Evolutionary conservation across 2,888 invertebrate species (phyloP), one percentile per base, ranked within the genome.

Genomic region (Ennomos fuscantarius): DNA sequence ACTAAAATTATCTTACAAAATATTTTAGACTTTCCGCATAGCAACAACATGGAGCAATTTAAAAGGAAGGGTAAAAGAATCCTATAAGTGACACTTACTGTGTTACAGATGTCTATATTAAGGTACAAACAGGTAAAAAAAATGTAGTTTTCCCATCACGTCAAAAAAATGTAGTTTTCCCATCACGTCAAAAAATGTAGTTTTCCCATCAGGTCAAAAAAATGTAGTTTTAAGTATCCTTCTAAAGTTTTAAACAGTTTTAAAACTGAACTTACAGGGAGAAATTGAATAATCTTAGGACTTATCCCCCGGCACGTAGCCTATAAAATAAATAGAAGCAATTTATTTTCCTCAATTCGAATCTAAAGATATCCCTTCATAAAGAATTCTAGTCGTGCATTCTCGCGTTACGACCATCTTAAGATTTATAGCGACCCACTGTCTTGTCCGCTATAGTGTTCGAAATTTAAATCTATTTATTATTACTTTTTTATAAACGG

Each of bases 401-500:
- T 84, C 84, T 79, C 86, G 83, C 78, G 87, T 89, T 89, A 89
- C 87, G 81, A 70, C 80, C 85, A 85, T 88, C 86, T 89, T 82
- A 79, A 88, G 89, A 91, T 91, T 91, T 90, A 90, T 87, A 72
- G 83, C 81, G 81, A 81, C 81, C 89, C 86, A 78, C 84, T 86
- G 87, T 87, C 89, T 79, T 86, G 87, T 87, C 89, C 79, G 82
- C 88, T 86, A 86, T 89, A 87, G 87, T 90, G 89, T 87, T 84
- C 85, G 84, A 87, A 89, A 87, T 90, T 89, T 87, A 87, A 89
- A 89, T 89, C 86, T 87, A 86, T 87, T 83, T 86, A 86, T 86
- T 24, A 0, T 24, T 24, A 15, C 3, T 81, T 52, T 44, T 35
- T 47, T 10, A 10, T n/a, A 40, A 35, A n/a, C n/a, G n/a, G n/a